Evolutionary conservation across 2,797 vertebrate species (phyloP).

Genomic region (Mormyrus proboscirostris): DNA sequence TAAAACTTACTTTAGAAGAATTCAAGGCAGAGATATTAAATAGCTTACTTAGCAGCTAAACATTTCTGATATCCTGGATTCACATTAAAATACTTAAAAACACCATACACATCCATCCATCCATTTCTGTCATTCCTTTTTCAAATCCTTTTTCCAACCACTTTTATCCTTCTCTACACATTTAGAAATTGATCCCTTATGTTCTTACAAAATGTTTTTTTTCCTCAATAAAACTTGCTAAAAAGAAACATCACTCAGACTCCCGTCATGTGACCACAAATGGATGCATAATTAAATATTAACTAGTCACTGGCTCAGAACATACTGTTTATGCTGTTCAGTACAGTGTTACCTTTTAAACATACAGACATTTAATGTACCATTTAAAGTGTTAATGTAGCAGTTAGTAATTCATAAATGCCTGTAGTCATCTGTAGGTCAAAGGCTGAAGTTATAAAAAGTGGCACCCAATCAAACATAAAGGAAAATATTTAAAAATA

Average conservation of each 20-base stretch:
- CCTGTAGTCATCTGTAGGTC: background rate
- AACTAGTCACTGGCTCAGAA: conserved; percentile 4
- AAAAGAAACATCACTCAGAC: background rate
- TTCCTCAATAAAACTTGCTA: background rate
- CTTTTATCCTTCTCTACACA: background rate
- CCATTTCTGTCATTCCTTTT: background rate
- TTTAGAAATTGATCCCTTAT: background rate
- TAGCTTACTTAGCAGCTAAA: background rate
- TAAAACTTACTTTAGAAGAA: background rate
- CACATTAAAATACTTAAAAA: background rate
- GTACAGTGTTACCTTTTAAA: background rate
- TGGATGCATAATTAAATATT: conserved; percentile 7
- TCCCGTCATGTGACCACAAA: conserved; percentile 5
- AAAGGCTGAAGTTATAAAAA: background rate
- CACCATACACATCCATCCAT: background rate
- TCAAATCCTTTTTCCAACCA: background rate
- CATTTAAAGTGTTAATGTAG: background rate
- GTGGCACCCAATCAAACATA: background rate
- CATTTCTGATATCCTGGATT: background rate
- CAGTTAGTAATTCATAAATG: background rate
- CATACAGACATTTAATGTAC: background rate
- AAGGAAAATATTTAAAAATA: background rate
- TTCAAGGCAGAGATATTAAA: background rate
- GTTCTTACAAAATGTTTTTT: background rate
- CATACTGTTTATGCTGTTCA: background rate